Evolutionary conservation across 2,113 vertebrate genomes (phyloP), one percentile per base, ranked within the genome.

Genomic region (Percina caprodes): DNA sequence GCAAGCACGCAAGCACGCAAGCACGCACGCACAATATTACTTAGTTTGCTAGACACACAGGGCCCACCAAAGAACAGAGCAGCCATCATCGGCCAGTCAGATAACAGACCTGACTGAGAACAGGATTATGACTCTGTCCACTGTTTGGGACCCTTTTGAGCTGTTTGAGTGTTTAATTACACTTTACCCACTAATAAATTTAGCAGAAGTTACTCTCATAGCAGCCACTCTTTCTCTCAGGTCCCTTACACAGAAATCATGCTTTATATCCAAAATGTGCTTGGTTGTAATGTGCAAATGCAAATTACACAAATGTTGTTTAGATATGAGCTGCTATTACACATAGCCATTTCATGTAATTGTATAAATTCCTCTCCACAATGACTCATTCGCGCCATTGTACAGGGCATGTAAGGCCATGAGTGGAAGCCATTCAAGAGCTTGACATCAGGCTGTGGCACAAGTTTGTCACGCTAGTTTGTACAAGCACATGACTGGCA

Each of bases 111-210:
- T 75, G 85, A 80, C 86, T 86, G 87, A 80, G 88, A 84, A 55
- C 76, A 84, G 91, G 91, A 94, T 94, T 94, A 91, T 35, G 74
- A 79, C 79, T 77, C 60, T 79, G 83, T 86, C 86, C 88, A 87
- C 79, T 67, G 84, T 68, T 73, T 80, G 78, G 59, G 63, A 42
- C 77, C 74, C 66, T 79, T 39, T 46, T 65, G 61, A 70, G 55
- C 80, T 63, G n/a, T n/a, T n/a, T 33, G 11, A 60, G 42, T 82
- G 46, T 85, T 91, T 90, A 87, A 91, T 91, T 86, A 84, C 80
- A 86, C 72, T 72, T 18, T 46, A 56, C 82, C 21, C 59, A 62
- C 65, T 60, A 59, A 87, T 77, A 78, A 26, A 83, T 85, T 71
- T 26, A 79, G 26, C 48, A 35, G 10, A 79, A 39, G 15, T 82